Evolutionary conservation across 1,140 invertebrate species (phyloP).

Genomic region (Amyelois transitella): DNA sequence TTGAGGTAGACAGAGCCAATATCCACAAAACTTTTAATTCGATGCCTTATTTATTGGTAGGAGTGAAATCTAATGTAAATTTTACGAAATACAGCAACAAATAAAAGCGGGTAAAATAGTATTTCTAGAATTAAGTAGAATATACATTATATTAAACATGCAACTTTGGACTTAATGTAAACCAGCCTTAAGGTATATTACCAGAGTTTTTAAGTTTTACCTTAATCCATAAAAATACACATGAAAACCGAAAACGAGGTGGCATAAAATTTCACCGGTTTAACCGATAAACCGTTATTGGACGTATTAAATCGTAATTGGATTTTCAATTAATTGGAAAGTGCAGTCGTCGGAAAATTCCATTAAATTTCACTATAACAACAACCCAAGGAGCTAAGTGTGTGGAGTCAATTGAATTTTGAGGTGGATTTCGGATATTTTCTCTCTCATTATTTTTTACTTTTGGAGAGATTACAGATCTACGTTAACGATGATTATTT

Average conservation of each 20-base stretch:
- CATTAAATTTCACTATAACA: slow-evolving; percentile 10
- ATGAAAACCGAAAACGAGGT: not conserved
- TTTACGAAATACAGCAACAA: too few relatives aligned
- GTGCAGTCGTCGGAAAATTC: slow-evolving; percentile 9
- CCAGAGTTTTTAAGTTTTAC: not conserved
- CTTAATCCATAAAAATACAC: not conserved
- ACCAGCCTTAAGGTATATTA: too few relatives aligned
- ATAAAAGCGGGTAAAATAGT: too few relatives aligned
- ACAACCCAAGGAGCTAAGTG: slow-evolving; percentile 3
- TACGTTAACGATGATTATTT: too few relatives aligned
- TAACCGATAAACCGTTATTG: slow-evolving; percentile 7
- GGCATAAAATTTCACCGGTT: slow-evolving; percentile 3
- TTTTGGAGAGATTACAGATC: too few relatives aligned
- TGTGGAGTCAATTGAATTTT: not conserved
- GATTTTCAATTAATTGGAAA: slow-evolving; percentile 13
- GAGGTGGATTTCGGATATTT: not conserved
- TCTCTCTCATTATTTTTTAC: not conserved
- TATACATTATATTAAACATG: too few relatives aligned
- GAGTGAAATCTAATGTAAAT: too few relatives aligned
- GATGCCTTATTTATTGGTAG: too few relatives aligned
- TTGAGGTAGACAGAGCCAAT: too few relatives aligned
- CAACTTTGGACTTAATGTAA: too few relatives aligned
- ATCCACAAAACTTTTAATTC: too few relatives aligned
- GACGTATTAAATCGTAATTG: slow-evolving; percentile 11
- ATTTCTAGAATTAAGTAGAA: too few relatives aligned